Percentiles rank a stretch among this genome's conserved stretches.
These are phyloP conservation scores for Andricus curvator DNA, from an alignment of 2,888 invertebrate species.

Conservation along the genomic window DNA sequence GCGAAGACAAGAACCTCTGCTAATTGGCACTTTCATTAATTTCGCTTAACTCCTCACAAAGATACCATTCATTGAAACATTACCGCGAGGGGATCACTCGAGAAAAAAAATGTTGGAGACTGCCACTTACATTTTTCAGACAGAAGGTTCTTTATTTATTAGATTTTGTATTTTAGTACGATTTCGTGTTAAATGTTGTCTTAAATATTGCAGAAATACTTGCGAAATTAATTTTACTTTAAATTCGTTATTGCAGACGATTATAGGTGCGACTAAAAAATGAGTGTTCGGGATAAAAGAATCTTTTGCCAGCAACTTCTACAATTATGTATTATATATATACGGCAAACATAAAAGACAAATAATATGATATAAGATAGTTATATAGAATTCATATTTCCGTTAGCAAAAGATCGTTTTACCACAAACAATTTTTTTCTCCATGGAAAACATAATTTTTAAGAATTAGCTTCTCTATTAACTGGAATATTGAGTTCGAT, in stretches of 20 bases:
- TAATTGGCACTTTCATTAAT: slow-evolving; percentile 20
- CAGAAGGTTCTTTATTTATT: slow-evolving; percentile 3
- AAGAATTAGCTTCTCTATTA: background rate
- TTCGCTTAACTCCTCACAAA: slow-evolving; percentile 25
- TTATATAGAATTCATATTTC: background rate
- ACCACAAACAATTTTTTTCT: background rate
- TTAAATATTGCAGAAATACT: background rate
- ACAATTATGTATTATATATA: background rate
- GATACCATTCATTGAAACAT: slow-evolving; percentile 32
- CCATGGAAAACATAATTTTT: background rate
- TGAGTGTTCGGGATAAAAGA: background rate
- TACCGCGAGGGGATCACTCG: background rate
- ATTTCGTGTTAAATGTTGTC: background rate
- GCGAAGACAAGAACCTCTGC: slow-evolving; percentile 42
- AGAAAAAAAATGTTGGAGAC: slow-evolving; percentile 4
- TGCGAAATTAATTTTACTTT: background rate
- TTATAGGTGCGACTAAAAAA: too few species aligned
- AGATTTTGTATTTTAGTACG: background rate
- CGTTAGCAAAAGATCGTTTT: background rate
- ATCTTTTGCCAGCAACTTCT: background rate
- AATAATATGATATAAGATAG: background rate
- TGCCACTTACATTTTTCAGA: slow-evolving; percentile 15
- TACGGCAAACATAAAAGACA: background rate
- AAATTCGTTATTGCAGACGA: background rate
- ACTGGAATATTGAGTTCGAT: background rate